phyloP scores from a whole-genome alignment of 2,888 invertebrate species.

The Falcaria lacertinaria region DNA sequence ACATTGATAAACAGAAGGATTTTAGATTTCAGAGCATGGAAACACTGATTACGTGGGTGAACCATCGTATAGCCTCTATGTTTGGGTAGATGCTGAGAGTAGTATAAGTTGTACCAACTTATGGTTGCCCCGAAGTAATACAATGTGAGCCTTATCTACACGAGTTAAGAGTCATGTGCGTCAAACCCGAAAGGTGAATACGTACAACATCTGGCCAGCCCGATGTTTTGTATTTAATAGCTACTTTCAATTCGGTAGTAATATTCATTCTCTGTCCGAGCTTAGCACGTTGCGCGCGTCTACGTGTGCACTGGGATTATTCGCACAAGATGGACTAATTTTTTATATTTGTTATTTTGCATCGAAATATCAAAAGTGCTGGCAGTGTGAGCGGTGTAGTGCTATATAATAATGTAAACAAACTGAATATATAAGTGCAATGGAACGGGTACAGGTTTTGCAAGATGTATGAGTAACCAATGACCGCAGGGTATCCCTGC shows the following conservation, averaged over 20 bases:
- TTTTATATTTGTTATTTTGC: conserved; percentile 20
- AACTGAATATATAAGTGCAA: conserved; percentile 37
- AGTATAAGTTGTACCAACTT: conserved; percentile 5
- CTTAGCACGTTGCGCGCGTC: conserved; percentile 45
- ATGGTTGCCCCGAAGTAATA: conserved; percentile 6
- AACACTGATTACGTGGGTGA: conserved; percentile 7
- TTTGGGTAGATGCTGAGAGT: neutral
- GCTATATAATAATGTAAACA: conserved; percentile 44
- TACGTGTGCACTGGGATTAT: conserved; percentile 25
- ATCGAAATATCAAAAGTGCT: conserved; percentile 20
- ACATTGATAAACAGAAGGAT: conserved; percentile 2
- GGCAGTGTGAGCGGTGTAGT: conserved; percentile 36
- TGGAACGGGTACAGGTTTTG: conserved; percentile 54
- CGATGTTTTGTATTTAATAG: conserved; percentile 48
- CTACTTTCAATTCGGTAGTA: conserved; percentile 54
- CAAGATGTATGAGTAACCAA: conserved; percentile 67
- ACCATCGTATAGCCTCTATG: conserved; percentile 5
- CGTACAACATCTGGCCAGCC: conserved; percentile 39
- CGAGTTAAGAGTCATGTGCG: conserved; percentile 9
- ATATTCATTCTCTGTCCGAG: conserved; percentile 54
- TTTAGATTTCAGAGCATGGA: conserved; percentile 3
- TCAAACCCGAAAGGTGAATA: conserved; percentile 5
- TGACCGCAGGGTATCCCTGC: conserved; percentile 66
- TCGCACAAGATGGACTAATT: conserved; percentile 23
- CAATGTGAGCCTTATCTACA: conserved; percentile 10